Evolutionary conservation across 2,113 vertebrate genomes (phyloP).

Genomic region (Silurus asotus): DNA sequence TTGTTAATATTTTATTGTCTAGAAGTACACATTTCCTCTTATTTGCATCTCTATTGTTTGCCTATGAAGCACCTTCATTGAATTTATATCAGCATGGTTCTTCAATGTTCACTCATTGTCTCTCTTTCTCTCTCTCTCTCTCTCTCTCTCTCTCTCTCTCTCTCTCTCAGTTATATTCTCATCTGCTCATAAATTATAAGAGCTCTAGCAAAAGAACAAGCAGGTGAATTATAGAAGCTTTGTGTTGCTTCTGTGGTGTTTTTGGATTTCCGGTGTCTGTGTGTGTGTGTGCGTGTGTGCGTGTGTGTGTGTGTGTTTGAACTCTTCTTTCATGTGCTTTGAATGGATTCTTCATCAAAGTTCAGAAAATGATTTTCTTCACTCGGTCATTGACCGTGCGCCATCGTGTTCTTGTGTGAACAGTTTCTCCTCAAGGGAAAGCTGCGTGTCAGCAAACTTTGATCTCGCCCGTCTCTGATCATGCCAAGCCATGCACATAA

Average conservation of each 20-base stretch:
- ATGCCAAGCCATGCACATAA: not conserved
- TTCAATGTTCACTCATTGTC: not conserved
- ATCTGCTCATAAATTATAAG: not conserved
- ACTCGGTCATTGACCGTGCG: not conserved
- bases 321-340: not conserved
- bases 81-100: not conserved
- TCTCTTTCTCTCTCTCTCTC: not conserved
- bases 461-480: constrained; percentile 18
- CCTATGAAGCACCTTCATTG: not conserved
- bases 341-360: not conserved
- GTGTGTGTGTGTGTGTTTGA: constrained; percentile 6
- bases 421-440: not conserved
- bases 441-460: constrained; percentile 10
- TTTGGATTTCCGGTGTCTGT: not conserved
- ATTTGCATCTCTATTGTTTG: not conserved
- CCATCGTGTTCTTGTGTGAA: not conserved
- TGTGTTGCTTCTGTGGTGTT: not conserved
- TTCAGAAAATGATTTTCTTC: not conserved
- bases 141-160: not conserved
- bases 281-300: no score
- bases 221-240: not conserved
- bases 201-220: not conserved
- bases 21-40: not conserved
- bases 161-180: not conserved
- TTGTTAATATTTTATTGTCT: not conserved